These are phyloP conservation scores for Isotomurus palustris DNA, from an alignment of 2,888 invertebrate genomes.

Conservation along the genomic window DNA sequence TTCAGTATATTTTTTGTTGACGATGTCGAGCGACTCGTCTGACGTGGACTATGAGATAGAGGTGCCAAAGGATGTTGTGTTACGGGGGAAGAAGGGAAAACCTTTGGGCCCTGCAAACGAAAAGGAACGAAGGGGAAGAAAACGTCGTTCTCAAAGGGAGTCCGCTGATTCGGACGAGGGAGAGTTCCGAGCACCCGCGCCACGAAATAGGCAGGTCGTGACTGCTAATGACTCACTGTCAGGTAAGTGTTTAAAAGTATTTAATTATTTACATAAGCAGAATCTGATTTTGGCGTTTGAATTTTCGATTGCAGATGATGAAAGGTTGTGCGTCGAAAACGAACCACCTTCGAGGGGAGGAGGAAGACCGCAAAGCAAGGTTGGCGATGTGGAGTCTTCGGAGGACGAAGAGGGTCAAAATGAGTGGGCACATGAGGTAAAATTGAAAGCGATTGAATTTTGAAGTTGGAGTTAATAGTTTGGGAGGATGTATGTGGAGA, in stretches of 20 bases:
- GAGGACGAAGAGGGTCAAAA: background rate
- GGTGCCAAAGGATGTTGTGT: background rate
- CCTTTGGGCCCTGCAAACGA: background rate
- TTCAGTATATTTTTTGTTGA: no score
- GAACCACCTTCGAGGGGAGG: background rate
- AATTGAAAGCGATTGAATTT: background rate
- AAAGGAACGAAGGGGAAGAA: background rate
- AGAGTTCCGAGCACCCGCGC: no score
- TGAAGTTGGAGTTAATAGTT: background rate
- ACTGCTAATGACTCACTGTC: background rate
- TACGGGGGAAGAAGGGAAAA: conserved; percentile 15
- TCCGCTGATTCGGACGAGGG: background rate
- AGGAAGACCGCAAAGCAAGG: background rate
- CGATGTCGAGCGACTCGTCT: conserved; percentile 21
- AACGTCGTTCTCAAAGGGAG: background rate
- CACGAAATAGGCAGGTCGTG: background rate
- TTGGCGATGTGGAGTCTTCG: background rate
- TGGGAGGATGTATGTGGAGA: conserved; percentile 1
- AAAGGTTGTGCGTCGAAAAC: background rate
- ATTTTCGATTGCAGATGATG: background rate
- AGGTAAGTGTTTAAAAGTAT: no score
- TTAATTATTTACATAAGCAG: background rate
- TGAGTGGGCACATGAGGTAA: background rate
- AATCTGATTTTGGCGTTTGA: background rate
- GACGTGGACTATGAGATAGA: conserved; percentile 9